A percentile compares a stretch with the other conserved stretches of the same genome.
These are phyloP conservation scores for Sebastes taczanowskii DNA, from an alignment of 2,797 vertebrate species.

Conservation along the genomic window DNA sequence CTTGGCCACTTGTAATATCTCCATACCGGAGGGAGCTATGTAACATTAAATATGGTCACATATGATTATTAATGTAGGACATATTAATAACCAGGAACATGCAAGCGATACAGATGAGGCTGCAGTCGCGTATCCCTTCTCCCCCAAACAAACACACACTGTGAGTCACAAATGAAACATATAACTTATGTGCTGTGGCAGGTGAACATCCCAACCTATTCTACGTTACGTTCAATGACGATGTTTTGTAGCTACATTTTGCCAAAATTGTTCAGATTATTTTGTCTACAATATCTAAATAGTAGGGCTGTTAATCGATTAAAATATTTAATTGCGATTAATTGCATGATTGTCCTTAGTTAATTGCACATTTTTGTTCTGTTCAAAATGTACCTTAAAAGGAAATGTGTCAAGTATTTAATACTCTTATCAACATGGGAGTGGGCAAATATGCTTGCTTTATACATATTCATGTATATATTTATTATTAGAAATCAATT, in stretches of 20 bases:
- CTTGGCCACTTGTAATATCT: conserved; percentile 90
- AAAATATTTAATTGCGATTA: too few species aligned
- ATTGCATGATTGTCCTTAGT: too few species aligned
- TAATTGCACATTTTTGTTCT: too few species aligned
- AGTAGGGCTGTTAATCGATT: not conserved
- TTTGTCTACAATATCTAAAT: not conserved
- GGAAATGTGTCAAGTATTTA: too few species aligned
- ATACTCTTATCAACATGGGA: too few species aligned
- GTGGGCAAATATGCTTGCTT: too few species aligned
- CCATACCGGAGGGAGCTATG: conserved; percentile 89
- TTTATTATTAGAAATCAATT: too few species aligned
- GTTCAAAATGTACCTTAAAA: too few species aligned
- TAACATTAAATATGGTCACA: conserved; percentile 91
- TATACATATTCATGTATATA: too few species aligned
- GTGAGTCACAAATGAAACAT: not conserved
- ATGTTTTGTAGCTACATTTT: not conserved
- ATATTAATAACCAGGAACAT: conserved; percentile 84
- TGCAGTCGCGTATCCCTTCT: not conserved
- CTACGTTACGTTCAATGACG: not conserved
- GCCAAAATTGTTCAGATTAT: not conserved
- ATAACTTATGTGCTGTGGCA: not conserved
- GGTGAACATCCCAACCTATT: not conserved
- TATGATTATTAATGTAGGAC: conserved; percentile 94
- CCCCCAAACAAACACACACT: conserved; percentile 9
- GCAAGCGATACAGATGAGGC: conserved; percentile 55